Percentiles rank a stretch among this genome's conserved stretches.
Evolutionary conservation across 2,888 invertebrate species (phyloP).

Genomic region (Mimachlamys varia): DNA sequence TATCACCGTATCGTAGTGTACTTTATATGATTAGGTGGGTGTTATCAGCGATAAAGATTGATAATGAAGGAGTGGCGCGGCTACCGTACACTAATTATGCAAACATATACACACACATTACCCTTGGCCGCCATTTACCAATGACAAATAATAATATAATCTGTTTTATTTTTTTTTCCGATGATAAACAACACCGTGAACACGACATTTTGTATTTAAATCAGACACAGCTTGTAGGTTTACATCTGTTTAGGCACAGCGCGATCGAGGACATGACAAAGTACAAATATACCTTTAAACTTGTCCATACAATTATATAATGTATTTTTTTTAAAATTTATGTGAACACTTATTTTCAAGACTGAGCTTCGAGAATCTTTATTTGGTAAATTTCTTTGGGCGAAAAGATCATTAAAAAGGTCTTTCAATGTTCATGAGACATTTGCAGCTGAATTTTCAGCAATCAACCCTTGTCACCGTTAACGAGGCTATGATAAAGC

Average conservation of each 20-base stretch:
- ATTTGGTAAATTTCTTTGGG: too few relatives aligned
- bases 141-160: conserved; percentile 20
- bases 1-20: neutral
- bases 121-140: neutral
- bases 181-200: conserved; percentile 14
- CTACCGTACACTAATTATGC: conserved; percentile 22
- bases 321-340: too few relatives aligned
- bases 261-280: neutral
- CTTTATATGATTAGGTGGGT: conserved; percentile 8
- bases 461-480: too few relatives aligned
- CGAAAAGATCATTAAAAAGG: too few relatives aligned
- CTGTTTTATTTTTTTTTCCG: neutral
- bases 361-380: too few relatives aligned
- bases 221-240: neutral
- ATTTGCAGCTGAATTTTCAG: too few relatives aligned
- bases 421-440: too few relatives aligned
- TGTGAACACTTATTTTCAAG: too few relatives aligned
- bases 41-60: conserved; percentile 28
- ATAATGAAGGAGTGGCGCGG: conserved; percentile 4
- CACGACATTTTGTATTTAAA: conserved; percentile 31
- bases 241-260: neutral
- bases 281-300: neutral
- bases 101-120: conserved; percentile 28
- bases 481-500: too few relatives aligned
- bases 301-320: too few relatives aligned